Base-by-base conservation (phyloP, 1,140 invertebrate species). In the Ostrea edulis region DNA sequence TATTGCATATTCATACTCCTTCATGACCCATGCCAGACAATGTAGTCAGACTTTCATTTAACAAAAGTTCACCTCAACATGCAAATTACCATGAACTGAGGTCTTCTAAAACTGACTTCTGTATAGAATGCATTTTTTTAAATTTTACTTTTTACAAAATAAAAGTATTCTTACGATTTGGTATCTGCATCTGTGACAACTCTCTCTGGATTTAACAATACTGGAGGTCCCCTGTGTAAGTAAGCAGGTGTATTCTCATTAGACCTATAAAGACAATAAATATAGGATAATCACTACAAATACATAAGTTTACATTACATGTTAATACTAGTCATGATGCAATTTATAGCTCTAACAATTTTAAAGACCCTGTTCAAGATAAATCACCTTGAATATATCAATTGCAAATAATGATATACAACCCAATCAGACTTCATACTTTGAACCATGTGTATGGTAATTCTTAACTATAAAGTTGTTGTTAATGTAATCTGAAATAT, bases 131-230 rank as follows among this genome's bases (percentile, higher is more conserved):
- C 5, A 5, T 2, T 5, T 44, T 44, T 44, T 44, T 44, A 2
- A 44, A 2, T 44, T 44, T 44, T 44, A 44, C n/a, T n/a, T 44
- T 44, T 20, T 62, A 62, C 7, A n/a, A 62, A 62, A n/a, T 62
- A n/a, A 62, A 62, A 62, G 17, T 20, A 22, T 35, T 55, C 86
- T 87, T 51, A 87, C 86, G 54, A 68, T 53, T 86, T 68, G 87
- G 97, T 97, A 94, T 98, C 97, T 0, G 97, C 97, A 87, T 97
- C 96, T 3, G 97, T 97, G 44, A 98, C 97, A 20, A 98, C 97
- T 52, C 97, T 96, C 93, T 98, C 97, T 2, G 98, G 97, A 94
- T 98, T 97, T 91, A 98, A 97, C 14, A 98, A 95, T 54, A 97
- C 96, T 5, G 97, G 98, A 35, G 97, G 97, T 88, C 97, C 97